A percentile compares a stretch with the other conserved stretches of the same genome.
Evolutionary conservation across 2,113 vertebrate species (phyloP).

Genomic region (Equus przewalskii): DNA sequence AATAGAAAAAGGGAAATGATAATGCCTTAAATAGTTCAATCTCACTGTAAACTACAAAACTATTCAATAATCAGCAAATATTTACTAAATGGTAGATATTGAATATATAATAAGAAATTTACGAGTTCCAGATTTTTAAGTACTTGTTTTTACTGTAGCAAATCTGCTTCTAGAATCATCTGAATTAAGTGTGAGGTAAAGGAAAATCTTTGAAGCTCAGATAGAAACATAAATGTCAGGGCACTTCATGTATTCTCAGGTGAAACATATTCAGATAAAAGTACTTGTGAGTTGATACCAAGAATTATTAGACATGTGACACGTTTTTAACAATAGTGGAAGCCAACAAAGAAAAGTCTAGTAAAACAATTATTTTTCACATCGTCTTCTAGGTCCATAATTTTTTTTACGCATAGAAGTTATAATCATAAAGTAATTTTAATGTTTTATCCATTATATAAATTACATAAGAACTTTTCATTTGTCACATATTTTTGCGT

Average conservation of each 20-base stretch:
- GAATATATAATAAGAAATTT: background rate
- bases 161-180: background rate
- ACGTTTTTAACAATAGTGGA: background rate
- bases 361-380: background rate
- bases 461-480: background rate
- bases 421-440: slow-evolving; percentile 2
- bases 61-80: background rate
- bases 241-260: background rate
- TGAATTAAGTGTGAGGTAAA: background rate
- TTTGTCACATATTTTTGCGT: background rate
- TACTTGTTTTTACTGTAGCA: background rate
- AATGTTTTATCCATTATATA: background rate
- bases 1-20: background rate
- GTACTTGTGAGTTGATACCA: background rate
- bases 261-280: background rate
- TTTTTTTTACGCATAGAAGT: background rate
- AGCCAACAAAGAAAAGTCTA: background rate
- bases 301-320: background rate
- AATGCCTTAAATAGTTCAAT: background rate
- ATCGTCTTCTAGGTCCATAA: background rate
- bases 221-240: background rate
- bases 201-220: background rate
- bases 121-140: background rate
- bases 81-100: background rate
- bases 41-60: background rate